Conservation (phyloP, 2,888 invertebrate genomes). For the Ennomos quercinarius region DNA sequence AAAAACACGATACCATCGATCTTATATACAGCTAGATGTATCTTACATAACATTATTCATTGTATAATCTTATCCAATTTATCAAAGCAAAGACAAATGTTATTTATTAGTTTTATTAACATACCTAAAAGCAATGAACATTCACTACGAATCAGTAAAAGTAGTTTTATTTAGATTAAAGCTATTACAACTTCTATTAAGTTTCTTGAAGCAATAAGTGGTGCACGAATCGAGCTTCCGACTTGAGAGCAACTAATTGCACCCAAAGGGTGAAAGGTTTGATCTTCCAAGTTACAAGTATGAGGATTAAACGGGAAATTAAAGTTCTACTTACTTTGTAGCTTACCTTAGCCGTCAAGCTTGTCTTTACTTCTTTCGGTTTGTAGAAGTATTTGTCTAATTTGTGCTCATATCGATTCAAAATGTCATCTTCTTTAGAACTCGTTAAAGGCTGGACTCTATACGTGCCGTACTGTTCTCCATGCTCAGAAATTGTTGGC, state of each 20-base stretch:
- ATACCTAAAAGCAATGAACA: slow-evolving; percentile 15
- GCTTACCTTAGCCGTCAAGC: slow-evolving; percentile 71
- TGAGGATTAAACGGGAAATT: slow-evolving; percentile 13
- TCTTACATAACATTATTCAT: slow-evolving; percentile 37
- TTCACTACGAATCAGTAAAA: slow-evolving; percentile 22
- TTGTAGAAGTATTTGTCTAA: slow-evolving; percentile 77
- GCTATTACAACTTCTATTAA: slow-evolving; percentile 16
- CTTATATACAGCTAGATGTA: slow-evolving; percentile 33
- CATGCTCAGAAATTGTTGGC: slow-evolving; percentile 78
- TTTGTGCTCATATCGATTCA: slow-evolving; percentile 68
- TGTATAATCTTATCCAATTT: slow-evolving; percentile 37
- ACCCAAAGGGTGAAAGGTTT: slow-evolving; percentile 22
- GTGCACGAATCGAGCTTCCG: slow-evolving; percentile 11
- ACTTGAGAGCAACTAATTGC: slow-evolving; percentile 1
- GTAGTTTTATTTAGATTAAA: slow-evolving; percentile 20
- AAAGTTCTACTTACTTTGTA: slow-evolving; percentile 57
- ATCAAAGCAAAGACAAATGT: slow-evolving; percentile 32
- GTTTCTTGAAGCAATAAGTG: slow-evolving; percentile 2
- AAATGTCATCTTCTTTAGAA: slow-evolving; percentile 53
- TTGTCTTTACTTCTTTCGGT: slow-evolving; percentile 64
- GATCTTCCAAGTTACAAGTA: slow-evolving; percentile 7
- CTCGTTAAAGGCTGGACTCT: slow-evolving; percentile 58
- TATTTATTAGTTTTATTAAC: slow-evolving; percentile 33
- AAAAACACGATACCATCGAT: slow-evolving; percentile 37
- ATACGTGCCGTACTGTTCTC: slow-evolving; percentile 73